Conservation (phyloP, 2,888 invertebrate species). For the Zygogramma bicolorata region DNA sequence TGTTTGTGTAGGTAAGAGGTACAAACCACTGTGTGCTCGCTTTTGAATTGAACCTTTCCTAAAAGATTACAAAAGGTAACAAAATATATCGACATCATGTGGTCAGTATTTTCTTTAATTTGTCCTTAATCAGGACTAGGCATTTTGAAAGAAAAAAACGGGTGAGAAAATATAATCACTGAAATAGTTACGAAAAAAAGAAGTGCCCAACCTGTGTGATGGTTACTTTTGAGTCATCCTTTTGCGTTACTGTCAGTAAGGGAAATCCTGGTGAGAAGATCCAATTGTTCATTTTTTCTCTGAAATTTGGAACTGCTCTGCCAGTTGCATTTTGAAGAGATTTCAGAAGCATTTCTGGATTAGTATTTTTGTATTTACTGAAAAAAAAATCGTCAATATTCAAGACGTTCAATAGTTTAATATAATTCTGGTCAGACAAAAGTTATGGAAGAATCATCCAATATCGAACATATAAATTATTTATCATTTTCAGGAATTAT, state of each 20-base stretch:
- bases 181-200: too few species aligned
- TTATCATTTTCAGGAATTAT: too few species aligned
- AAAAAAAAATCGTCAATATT: too few species aligned
- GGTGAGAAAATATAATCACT: too few species aligned
- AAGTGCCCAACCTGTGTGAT: conserved; percentile 42
- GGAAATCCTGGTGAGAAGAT: conserved; percentile 73
- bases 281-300: conserved; percentile 71
- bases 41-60: conserved; percentile 38
- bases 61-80: not conserved
- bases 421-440: too few species aligned
- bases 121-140: too few species aligned
- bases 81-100: not conserved
- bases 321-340: conserved; percentile 62
- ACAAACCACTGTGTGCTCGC: conserved; percentile 62
- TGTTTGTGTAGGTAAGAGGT: conserved; percentile 69
- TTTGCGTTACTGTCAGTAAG: conserved; percentile 66
- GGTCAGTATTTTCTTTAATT: too few species aligned
- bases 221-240: conserved; percentile 21
- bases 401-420: too few species aligned
- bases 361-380: conserved; percentile 65
- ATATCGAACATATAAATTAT: too few species aligned
- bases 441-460: too few species aligned
- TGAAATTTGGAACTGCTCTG: conserved; percentile 10
- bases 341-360: conserved; percentile 69
- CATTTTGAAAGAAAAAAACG: too few species aligned